Evolutionary conservation across 2,113 vertebrate species (phyloP).

Genomic region (Spheniscus mendiculus): DNA sequence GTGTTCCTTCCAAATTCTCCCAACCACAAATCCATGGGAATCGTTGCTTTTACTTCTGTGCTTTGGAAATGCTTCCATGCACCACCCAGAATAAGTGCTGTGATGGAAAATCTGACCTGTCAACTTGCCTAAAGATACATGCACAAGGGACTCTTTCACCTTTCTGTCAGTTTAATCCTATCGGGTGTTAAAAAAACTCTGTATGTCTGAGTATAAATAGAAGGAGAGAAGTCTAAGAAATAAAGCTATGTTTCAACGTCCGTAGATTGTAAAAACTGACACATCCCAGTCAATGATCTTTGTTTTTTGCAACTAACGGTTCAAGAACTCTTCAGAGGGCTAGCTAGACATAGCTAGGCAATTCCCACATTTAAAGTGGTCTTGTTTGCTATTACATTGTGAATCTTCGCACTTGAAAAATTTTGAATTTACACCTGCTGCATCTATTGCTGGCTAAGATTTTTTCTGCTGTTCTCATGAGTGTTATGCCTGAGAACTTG

Average conservation of each 20-base stretch:
- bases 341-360: background rate
- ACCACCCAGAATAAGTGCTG: background rate
- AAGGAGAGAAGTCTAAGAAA: background rate
- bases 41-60: background rate
- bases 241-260: background rate
- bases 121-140: background rate
- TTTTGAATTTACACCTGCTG: background rate
- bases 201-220: background rate
- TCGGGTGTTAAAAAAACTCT: background rate
- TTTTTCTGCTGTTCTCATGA: background rate
- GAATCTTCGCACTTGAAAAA: background rate
- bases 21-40: background rate
- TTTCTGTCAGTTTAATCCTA: background rate
- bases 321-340: background rate
- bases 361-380: background rate
- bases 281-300: background rate
- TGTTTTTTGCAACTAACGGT: background rate
- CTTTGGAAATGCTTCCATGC: background rate
- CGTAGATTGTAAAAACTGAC: background rate
- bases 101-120: background rate
- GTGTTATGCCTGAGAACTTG: background rate
- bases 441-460: background rate
- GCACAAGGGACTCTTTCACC: background rate
- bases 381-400: background rate
- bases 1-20: background rate